Evolutionary conservation across 2,113 vertebrate species (phyloP), one percentile per base, ranked within the genome.

Genomic region (Campylorhamphus procurvoides): DNA sequence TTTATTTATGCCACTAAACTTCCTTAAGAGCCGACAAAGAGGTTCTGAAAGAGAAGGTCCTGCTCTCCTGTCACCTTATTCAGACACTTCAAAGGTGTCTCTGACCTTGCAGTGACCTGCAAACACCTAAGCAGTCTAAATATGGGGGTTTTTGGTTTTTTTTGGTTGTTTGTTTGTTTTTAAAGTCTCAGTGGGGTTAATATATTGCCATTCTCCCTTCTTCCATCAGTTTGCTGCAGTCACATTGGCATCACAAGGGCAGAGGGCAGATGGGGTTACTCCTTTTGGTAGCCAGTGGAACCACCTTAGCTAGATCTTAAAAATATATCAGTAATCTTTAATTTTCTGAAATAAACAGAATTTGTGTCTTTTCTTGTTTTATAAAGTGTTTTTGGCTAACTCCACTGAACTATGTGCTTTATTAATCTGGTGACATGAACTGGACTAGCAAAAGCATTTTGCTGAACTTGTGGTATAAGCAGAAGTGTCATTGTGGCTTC

Each of bases 381-480:
- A 39, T 67, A 33, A 89, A 58, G 10, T 28, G 18, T 39, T 64
- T 24, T 77, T 89, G 46, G 3, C 63, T 2, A 31, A 37, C 25
- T 83, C 49, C 15, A 7, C 75, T 88, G 58, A 83, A 52, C 18
- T 40, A 19, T 39, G 33, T 60, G 40, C 53, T 66, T 71, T 71
- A 76, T 88, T 88, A 72, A 50, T 71, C 55, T 71, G 46, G 39
- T 81, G 55, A 27, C 47, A 29, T 25, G 50, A 81, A 67, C 23
- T 78, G 89, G 74, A 74, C 77, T 81, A 59, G 80, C 50, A 89
- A 89, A 94, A 86, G 55, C 33, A 33, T 84, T 92, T 50, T 77
- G 59, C 63, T 84, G 72, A 39, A 40, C 33, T 73, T 52, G 4
- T 44, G 11, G 28, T 77, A 1, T 47, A 69, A 90, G 46, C 72